Conservation (phyloP, 2,113 vertebrate species). For the Corynorhinus townsendii region DNA sequence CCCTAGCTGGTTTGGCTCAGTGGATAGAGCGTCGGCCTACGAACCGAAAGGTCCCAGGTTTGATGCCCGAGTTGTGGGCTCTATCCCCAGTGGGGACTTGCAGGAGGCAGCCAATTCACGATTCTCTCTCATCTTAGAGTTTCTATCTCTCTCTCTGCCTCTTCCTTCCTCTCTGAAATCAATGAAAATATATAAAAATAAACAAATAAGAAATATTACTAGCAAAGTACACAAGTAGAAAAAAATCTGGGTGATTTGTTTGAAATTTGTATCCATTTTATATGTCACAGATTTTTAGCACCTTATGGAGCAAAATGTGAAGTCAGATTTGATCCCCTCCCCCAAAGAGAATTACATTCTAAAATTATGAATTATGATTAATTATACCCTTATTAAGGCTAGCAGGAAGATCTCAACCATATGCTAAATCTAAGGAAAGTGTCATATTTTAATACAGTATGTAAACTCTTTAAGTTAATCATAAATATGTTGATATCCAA, state of each 20-base stretch:
- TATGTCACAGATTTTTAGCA: neutral
- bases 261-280: slow-evolving; percentile 12
- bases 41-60: no score
- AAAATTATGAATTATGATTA: neutral
- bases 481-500: neutral
- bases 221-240: neutral
- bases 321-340: neutral
- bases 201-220: slow-evolving; percentile 15
- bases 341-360: neutral
- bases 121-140: neutral
- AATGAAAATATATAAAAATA: neutral
- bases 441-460: neutral
- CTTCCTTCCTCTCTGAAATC: neutral
- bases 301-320: neutral
- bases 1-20: neutral
- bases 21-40: neutral
- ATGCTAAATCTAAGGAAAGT: neutral
- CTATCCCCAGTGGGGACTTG: neutral
- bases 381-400: neutral
- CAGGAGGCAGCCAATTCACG: neutral
- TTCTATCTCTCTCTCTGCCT: neutral
- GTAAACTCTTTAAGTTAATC: neutral
- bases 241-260: neutral
- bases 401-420: neutral
- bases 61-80: no score